Evolutionary conservation across 1,140 invertebrate genomes (phyloP), one percentile per base, ranked within the genome.

Genomic region (Atta colombica): DNA sequence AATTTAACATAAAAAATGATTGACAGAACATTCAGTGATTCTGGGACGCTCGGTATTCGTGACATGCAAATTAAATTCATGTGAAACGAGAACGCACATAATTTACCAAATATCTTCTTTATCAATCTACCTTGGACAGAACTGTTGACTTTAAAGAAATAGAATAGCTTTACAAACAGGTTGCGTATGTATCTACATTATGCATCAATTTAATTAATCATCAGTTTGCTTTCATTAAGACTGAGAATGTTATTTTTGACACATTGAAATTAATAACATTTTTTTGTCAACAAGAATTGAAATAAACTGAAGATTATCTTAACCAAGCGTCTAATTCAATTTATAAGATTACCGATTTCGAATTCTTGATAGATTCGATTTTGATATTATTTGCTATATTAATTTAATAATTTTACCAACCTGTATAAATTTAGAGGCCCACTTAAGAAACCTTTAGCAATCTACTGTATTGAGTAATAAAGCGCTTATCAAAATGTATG

Each of bases 21-120:
- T 58, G 55, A 61, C 51, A 35, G 21, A 16, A 18, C 6, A 8
- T 60, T 25, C 16, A 28, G 2, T 51, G 35, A 1, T 51, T 74
- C 35, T 49, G 16, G 18, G 25, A 31, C 63, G 7, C 1, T 25
- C 35, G 18, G 63, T 45, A 51, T 25, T 71, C 16, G 6, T 12
- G 21, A 49, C 39, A 5, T 39, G 58, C 39, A 75, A 84, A 75
- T 84, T 61, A 84, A 84, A 84, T 84, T 84, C 25, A n/a, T 61
- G 66, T 28, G 69, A 75, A 84, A 84, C 25, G 55, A 39, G 55
- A 84, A 84, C 39, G 39, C 55, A 45, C 2, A 75, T 75, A 84
- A 84, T 84, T 75, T 25, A 45, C 31, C 16, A 28, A 61, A 16
- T 72, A 60, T 74, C 68, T 61, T 55, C 14, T 75, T 49, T 35